Percentiles rank a stretch among this genome's conserved stretches.
Conservation (phyloP, 2,113 vertebrate species). For the Vicugna pacos region DNA sequence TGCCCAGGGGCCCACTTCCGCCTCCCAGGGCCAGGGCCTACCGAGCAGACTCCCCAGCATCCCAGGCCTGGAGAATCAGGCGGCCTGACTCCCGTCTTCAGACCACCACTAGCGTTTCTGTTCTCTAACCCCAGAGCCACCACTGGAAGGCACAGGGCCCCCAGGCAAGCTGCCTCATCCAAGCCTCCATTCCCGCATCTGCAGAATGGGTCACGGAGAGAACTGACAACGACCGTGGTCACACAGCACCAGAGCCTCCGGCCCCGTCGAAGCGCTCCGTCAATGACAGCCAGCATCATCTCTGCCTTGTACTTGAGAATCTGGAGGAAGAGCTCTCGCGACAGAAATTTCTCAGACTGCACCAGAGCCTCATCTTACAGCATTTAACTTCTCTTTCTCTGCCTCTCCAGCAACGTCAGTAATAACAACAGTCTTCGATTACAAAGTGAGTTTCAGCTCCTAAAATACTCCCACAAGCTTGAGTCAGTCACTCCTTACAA, state of each 20-base stretch:
- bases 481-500: not conserved
- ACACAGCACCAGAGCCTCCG: not conserved
- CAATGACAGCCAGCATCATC: not conserved
- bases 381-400: not conserved
- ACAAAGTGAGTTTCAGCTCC: not conserved
- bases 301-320: not conserved
- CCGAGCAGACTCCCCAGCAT: not conserved
- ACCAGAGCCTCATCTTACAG: not conserved
- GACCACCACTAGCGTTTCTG: not conserved
- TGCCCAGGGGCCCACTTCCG: not conserved
- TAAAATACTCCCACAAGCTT: not conserved
- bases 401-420: not conserved
- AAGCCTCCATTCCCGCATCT: not conserved
- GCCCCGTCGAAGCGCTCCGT: not conserved
- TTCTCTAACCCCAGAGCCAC: not conserved
- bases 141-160: not conserved
- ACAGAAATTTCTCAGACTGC: not conserved
- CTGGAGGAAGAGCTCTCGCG: not conserved
- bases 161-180: not conserved
- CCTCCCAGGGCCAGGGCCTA: accelerated
- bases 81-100: not conserved
- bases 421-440: not conserved
- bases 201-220: not conserved
- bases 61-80: not conserved
- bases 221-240: accelerated